Conservation (phyloP, 1,140 invertebrate species). For the Mercenaria mercenaria region DNA sequence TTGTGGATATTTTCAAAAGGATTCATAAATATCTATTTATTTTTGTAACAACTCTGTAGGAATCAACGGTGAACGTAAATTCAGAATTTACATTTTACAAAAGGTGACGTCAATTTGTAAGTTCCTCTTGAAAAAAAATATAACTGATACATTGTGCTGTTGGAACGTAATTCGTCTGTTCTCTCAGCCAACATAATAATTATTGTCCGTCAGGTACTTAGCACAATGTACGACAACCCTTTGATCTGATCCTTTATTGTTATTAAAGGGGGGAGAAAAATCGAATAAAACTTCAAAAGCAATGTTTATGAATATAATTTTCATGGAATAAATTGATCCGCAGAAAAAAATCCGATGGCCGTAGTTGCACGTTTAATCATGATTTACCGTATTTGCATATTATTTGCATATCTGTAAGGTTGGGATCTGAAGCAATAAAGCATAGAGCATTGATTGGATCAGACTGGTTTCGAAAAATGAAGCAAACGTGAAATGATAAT, state of each 20-base stretch:
- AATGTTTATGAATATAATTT: slow-evolving; percentile 51
- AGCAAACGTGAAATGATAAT: slow-evolving; percentile 6
- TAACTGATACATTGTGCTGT: slow-evolving; percentile 36
- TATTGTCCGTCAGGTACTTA: slow-evolving; percentile 8
- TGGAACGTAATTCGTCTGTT: slow-evolving; percentile 46
- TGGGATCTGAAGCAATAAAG: not conserved
- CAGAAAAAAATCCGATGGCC: not conserved
- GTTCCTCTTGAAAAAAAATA: not conserved
- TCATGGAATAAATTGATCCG: slow-evolving; percentile 52
- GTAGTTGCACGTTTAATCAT: slow-evolving; percentile 46
- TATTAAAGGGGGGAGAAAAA: not conserved
- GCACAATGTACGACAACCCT: slow-evolving; percentile 14
- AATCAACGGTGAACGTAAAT: not conserved
- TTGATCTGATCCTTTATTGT: slow-evolving; percentile 43
- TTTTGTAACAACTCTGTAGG: not conserved
- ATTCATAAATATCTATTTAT: not conserved
- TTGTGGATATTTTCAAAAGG: not conserved
- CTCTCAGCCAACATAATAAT: not conserved
- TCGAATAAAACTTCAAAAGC: slow-evolving; percentile 49
- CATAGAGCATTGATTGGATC: slow-evolving; percentile 34
- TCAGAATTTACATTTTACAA: not conserved
- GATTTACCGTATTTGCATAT: slow-evolving; percentile 59
- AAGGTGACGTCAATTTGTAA: slow-evolving; percentile 8
- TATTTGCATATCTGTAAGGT: slow-evolving; percentile 51
- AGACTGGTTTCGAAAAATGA: slow-evolving; percentile 21